phyloP scores from a whole-genome alignment of 2,888 invertebrate genomes.

The Gnatocerus cornutus region DNA sequence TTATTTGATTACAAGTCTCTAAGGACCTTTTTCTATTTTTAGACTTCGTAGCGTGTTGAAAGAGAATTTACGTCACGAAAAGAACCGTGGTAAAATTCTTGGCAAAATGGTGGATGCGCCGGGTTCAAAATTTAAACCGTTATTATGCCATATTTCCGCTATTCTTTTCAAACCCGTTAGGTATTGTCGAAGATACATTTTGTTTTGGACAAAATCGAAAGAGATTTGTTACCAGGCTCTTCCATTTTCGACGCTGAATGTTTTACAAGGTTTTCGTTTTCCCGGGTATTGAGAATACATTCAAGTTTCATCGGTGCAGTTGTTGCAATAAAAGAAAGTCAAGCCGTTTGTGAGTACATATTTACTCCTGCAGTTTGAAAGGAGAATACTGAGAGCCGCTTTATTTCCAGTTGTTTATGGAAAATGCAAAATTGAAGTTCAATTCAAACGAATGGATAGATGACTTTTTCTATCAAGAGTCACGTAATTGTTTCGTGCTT shows the following conservation, averaged over 20 bases:
- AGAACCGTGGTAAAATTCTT: background rate
- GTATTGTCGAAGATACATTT: background rate
- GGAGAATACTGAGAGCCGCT: background rate
- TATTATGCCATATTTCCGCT: background rate
- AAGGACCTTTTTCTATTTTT: constrained; percentile 34
- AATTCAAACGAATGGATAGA: no score
- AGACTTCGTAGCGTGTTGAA: constrained; percentile 9
- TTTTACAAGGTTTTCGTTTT: background rate
- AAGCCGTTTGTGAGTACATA: background rate
- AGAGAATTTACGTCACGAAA: constrained; percentile 17
- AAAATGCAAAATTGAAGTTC: no score
- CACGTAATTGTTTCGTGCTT: no score
- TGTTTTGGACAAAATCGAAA: background rate
- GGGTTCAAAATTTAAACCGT: background rate
- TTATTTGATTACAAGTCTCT: constrained; percentile 33
- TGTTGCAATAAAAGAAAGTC: background rate
- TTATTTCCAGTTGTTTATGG: no score
- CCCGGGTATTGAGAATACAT: background rate
- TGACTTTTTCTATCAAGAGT: no score
- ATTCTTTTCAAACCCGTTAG: background rate
- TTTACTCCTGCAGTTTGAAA: background rate
- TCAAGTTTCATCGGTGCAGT: background rate
- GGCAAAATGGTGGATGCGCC: constrained; percentile 32
- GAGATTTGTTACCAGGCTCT: background rate
- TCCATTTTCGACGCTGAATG: background rate